Evolutionary conservation across 2,888 invertebrate species (phyloP).

Genomic region (Crepidodera aurea): DNA sequence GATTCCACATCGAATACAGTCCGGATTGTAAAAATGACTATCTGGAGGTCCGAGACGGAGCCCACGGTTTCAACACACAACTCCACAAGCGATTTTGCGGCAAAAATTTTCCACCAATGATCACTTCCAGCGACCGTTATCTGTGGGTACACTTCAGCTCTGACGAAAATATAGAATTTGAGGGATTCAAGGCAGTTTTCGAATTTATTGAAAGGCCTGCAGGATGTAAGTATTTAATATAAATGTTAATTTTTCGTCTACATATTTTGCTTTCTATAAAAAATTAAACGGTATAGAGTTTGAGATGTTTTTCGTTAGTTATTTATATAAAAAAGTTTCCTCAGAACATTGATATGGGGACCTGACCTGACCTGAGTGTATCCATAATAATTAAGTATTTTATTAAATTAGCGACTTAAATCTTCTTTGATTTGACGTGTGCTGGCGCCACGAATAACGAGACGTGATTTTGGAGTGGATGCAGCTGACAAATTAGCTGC

Average conservation of each 20-base stretch:
- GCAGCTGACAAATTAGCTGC: no score
- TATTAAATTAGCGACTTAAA: no score
- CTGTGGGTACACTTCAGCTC: conserved; percentile 83
- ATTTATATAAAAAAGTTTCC: no score
- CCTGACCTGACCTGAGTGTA: no score
- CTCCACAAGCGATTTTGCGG: conserved; percentile 72
- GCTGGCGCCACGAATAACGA: no score
- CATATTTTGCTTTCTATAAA: neutral
- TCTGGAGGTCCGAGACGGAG: conserved; percentile 84
- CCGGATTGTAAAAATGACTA: conserved; percentile 80
- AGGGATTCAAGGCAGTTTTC: conserved; percentile 81
- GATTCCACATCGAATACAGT: conserved; percentile 75
- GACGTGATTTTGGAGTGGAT: no score
- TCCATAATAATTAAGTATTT: no score
- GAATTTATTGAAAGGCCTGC: conserved; percentile 69
- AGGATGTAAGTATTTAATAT: conserved; percentile 67
- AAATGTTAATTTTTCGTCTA: no score
- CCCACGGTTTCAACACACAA: conserved; percentile 75
- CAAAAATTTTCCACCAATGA: conserved; percentile 73
- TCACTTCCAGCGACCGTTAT: conserved; percentile 76
- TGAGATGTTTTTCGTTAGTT: no score
- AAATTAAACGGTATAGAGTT: no score
- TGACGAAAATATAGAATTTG: conserved; percentile 81
- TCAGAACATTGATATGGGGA: no score
- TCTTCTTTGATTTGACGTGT: no score